phyloP scores from a whole-genome alignment of 2,888 invertebrate species.

The Aphrophora alni region DNA sequence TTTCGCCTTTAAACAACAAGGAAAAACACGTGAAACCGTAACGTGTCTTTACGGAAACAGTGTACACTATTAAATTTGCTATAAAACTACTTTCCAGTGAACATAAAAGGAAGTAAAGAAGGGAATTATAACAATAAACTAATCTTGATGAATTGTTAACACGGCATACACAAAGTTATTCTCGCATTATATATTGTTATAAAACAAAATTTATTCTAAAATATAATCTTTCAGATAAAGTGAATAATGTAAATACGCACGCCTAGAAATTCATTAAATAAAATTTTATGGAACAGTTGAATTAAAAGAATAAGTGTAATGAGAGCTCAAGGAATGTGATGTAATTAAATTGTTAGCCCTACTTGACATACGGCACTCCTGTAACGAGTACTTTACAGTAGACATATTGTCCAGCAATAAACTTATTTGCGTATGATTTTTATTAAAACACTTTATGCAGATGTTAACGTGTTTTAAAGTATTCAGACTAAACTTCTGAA shows the following conservation, averaged over 20 bases:
- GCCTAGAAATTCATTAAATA: background rate
- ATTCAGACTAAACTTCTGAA: too few relatives aligned
- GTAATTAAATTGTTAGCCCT: background rate
- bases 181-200: background rate
- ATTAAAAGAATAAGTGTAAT: background rate
- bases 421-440: background rate
- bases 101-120: too few relatives aligned
- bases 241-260: background rate
- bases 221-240: background rate
- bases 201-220: background rate
- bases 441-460: background rate
- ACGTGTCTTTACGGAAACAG: too few relatives aligned
- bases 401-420: background rate
- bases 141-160: background rate
- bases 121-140: background rate
- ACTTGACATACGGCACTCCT: background rate
- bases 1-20: too few relatives aligned
- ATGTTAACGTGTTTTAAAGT: too few relatives aligned
- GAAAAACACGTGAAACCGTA: too few relatives aligned
- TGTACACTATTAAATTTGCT: too few relatives aligned
- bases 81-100: too few relatives aligned
- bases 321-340: background rate
- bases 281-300: background rate
- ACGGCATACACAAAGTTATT: background rate
- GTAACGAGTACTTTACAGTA: background rate